Base-by-base conservation (phyloP, 2,113 vertebrate genomes). In the Macrotis lagotis region DNA sequence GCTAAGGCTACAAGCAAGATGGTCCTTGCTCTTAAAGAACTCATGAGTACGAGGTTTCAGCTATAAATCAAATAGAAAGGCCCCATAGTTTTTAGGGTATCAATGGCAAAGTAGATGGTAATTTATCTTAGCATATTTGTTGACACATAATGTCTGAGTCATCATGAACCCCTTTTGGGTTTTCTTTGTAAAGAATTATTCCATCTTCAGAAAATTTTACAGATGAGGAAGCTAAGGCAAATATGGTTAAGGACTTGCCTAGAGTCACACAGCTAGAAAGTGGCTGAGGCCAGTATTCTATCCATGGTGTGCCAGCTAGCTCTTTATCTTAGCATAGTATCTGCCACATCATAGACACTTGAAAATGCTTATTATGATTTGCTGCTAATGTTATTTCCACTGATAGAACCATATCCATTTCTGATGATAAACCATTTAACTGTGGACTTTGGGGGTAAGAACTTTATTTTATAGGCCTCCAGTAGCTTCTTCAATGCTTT, bases 211-310 rank as follows among this genome's bases (percentile, higher is more conserved):
- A 50, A 50, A 50, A 92, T 37, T 93, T 93, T 49, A 66, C 44
- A 91, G 48, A 1, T 50, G 31, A 83, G 37, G 49, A 49, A 50
- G 37, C 1, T 14, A 11, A 92, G 11, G 37, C 31, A 50, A 83
- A 83, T 5, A 44, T 12, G 9, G 47, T n/a, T 50, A 16, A 26
- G 53, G 66, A 96, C 24, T 93, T 83, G 47, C 8, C 19, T 50
- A 49, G 89, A 47, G 48, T 94, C 53, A 90, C 51, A 47, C 2
- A 92, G 28, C 74, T 93, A 94, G 24, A 51, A 88, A 95, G 14
- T 53, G 44, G 49, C 93, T 88, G 51, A 94, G 88, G 2, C 26
- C 92, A 24, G 37, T 12, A 22, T 7, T 83, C 4, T 74, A n/a
- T n/a, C 16, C 37, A n/a, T 12, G n/a, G n/a, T 83, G 37, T 22